Percentiles rank a stretch among this genome's conserved stretches.
Conservation (phyloP, 2,888 invertebrate species). For the Agonopterix alstromeriana region DNA sequence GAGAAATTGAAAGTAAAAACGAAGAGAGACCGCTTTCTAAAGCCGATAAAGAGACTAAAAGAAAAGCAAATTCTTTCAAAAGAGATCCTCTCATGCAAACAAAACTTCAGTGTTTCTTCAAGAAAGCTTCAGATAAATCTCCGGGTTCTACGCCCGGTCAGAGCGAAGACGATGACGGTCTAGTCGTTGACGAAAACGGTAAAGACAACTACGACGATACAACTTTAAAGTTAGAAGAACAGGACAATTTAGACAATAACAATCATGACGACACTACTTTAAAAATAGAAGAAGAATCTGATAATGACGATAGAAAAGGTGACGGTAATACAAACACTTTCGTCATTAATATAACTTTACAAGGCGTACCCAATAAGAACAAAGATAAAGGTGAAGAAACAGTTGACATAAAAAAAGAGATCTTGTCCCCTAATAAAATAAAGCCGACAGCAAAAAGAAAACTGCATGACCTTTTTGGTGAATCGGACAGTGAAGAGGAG, state of each 20-base stretch:
- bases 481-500: constrained; percentile 61
- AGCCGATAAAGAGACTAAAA: constrained; percentile 60
- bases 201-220: constrained; percentile 33
- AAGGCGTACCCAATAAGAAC: constrained; percentile 46
- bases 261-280: constrained; percentile 14
- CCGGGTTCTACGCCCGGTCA: constrained; percentile 30
- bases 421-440: constrained; percentile 24
- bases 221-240: constrained; percentile 37
- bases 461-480: constrained; percentile 71
- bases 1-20: constrained; percentile 28
- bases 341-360: constrained; percentile 62
- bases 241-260: constrained; percentile 8
- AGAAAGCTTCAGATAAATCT: constrained; percentile 40
- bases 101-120: constrained; percentile 59
- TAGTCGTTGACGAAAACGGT: constrained; percentile 47
- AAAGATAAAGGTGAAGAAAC: constrained; percentile 9
- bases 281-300: constrained; percentile 14
- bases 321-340: constrained; percentile 36
- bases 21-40: constrained; percentile 47
- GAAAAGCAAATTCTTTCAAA: constrained; percentile 66
- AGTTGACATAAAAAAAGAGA: constrained; percentile 11
- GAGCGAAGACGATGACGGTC: constrained; percentile 42
- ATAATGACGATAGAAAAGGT: constrained; percentile 11
- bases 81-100: constrained; percentile 68
- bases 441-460: constrained; percentile 53